Evolutionary conservation across 2,113 vertebrate species (phyloP).

Genomic region (Turnix velox): DNA sequence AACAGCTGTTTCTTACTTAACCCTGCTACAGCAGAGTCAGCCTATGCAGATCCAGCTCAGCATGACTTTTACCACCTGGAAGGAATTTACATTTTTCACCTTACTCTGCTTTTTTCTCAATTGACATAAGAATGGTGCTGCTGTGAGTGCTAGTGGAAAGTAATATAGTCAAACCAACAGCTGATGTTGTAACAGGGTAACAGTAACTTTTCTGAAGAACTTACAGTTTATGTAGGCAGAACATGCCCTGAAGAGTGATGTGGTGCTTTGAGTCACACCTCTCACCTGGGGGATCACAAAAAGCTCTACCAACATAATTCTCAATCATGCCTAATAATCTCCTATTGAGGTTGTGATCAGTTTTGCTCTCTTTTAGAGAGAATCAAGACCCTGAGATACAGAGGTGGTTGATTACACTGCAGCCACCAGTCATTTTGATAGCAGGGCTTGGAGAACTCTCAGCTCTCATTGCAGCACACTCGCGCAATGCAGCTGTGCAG

Average conservation of each 20-base stretch:
- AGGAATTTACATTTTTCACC: not conserved
- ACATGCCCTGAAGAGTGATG: not conserved
- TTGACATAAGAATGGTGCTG: not conserved
- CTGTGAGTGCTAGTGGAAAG: rapidly evolving
- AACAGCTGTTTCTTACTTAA: not conserved
- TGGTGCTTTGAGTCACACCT: not conserved
- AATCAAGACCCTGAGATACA: not conserved
- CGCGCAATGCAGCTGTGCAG: not conserved
- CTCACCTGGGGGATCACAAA: not conserved
- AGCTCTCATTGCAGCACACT: not conserved
- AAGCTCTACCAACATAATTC: not conserved
- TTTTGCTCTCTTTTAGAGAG: not conserved
- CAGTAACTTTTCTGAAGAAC: not conserved
- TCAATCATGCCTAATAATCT: not conserved
- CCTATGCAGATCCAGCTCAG: not conserved
- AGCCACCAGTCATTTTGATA: not conserved
- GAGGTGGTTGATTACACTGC: not conserved
- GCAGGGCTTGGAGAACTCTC: not conserved
- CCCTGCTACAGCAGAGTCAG: not conserved
- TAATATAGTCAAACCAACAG: not conserved
- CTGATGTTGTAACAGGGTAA: not conserved
- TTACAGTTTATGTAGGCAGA: not conserved
- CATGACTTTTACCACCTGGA: not conserved
- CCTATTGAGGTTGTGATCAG: not conserved
- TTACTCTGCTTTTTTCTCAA: not conserved